phyloP scores from a whole-genome alignment of 2,797 vertebrate species.

The Acipenser transmontanus region DNA sequence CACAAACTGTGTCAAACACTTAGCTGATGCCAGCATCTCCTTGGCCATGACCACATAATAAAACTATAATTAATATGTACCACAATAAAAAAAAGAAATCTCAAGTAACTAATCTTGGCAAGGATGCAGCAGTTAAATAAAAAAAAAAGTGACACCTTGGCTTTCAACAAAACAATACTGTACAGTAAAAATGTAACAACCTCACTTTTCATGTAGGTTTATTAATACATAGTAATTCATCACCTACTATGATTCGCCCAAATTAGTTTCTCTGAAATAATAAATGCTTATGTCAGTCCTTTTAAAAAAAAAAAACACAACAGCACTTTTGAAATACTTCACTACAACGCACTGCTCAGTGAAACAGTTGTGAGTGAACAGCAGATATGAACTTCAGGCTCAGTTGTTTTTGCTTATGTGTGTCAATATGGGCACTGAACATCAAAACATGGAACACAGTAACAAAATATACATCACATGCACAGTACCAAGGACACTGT shows the following conservation, averaged over 20 bases:
- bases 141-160: slow-evolving; percentile 28
- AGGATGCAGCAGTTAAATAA: slow-evolving; percentile 34
- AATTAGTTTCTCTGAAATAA: too few relatives aligned
- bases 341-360: too few relatives aligned
- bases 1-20: slow-evolving; percentile 48
- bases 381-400: too few relatives aligned
- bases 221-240: slow-evolving; percentile 21
- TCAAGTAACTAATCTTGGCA: slow-evolving; percentile 59
- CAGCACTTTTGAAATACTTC: too few relatives aligned
- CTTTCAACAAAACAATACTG: slow-evolving; percentile 31
- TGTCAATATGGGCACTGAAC: too few relatives aligned
- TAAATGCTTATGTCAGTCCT: too few relatives aligned
- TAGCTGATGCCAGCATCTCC: slow-evolving; percentile 64
- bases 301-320: too few relatives aligned
- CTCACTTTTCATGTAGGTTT: slow-evolving; percentile 31
- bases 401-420: too few relatives aligned
- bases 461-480: too few relatives aligned
- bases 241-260: not conserved
- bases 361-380: too few relatives aligned
- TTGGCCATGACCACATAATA: slow-evolving; percentile 71
- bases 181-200: slow-evolving; percentile 25
- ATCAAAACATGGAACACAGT: too few relatives aligned
- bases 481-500: too few relatives aligned
- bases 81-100: slow-evolving; percentile 31
- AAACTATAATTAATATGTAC: slow-evolving; percentile 48